phyloP scores from a whole-genome alignment of 2,797 vertebrate species.

The Dromococcyx pavoninus region DNA sequence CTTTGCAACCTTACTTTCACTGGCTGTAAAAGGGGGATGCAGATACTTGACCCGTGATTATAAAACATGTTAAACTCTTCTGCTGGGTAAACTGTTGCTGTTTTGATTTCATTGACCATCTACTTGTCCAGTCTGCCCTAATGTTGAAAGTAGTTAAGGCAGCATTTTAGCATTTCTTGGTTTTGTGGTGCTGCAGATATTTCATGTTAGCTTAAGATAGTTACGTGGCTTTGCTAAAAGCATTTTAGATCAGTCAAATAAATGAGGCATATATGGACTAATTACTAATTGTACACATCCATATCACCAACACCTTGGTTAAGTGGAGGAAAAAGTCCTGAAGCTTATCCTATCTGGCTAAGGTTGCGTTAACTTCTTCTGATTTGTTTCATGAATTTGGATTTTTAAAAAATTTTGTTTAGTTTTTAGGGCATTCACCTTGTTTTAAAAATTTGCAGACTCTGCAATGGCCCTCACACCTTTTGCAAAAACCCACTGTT shows the following conservation, averaged over 20 bases:
- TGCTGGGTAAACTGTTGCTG: background rate
- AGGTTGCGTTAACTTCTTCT: background rate
- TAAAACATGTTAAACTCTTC: background rate
- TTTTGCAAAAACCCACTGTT: background rate
- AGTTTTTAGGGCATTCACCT: background rate
- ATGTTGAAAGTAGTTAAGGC: background rate
- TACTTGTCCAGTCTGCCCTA: background rate
- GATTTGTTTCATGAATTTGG: background rate
- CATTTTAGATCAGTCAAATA: background rate
- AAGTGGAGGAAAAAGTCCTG: background rate
- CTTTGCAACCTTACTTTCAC: background rate
- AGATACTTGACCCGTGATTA: background rate
- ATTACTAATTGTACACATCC: background rate
- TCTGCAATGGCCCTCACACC: background rate
- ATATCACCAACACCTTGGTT: background rate
- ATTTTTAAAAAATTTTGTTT: background rate
- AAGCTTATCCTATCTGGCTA: background rate
- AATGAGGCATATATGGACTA: rapidly evolving
- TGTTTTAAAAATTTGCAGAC: background rate
- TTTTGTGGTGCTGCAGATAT: too few species aligned
- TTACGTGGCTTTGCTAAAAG: background rate
- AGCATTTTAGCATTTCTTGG: background rate
- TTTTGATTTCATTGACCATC: background rate
- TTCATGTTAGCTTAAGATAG: rapidly evolving
- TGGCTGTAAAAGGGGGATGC: background rate